These are phyloP conservation scores for Megamerina dolium DNA, from an alignment of 2,888 invertebrate genomes.

Conservation along the genomic window DNA sequence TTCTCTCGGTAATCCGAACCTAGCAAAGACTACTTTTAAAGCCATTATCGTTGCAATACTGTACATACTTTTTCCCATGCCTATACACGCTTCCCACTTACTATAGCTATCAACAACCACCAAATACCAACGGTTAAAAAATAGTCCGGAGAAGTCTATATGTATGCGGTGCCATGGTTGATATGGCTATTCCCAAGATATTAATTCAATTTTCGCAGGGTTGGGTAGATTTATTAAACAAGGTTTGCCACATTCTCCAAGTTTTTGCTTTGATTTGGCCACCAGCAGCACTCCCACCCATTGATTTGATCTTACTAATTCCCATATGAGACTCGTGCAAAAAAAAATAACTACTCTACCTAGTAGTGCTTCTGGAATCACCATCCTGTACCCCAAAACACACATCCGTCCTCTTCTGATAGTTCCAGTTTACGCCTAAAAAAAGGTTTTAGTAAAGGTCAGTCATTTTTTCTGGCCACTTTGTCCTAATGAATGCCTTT, in stretches of 20 bases:
- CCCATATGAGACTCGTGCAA: conserved; percentile 22
- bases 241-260: too few species aligned
- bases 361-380: too few species aligned
- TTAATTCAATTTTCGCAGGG: too few species aligned
- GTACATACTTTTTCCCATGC: conserved; percentile 19
- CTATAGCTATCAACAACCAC: conserved; percentile 24
- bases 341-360: too few species aligned
- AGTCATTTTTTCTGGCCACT: too few species aligned
- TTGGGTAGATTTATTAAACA: too few species aligned
- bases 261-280: conserved; percentile 23
- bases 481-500: too few species aligned
- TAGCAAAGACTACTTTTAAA: conserved; percentile 20
- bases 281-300: conserved; percentile 29
- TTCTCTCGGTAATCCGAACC: conserved; percentile 26
- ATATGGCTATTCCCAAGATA: too few species aligned
- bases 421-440: conserved; percentile 7
- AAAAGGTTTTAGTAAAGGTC: conserved; percentile 7
- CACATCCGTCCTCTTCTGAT: conserved; percentile 11
- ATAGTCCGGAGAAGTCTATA: conserved; percentile 18
- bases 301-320: conserved; percentile 19
- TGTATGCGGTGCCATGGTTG: too few species aligned
- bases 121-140: conserved; percentile 14
- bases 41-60: conserved; percentile 11
- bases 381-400: conserved; percentile 22
- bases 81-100: conserved; percentile 21